Percentiles rank a stretch among this genome's conserved stretches.
These are phyloP conservation scores for Ectropis grisescens DNA, from an alignment of 1,140 invertebrate genomes.

Conservation along the genomic window DNA sequence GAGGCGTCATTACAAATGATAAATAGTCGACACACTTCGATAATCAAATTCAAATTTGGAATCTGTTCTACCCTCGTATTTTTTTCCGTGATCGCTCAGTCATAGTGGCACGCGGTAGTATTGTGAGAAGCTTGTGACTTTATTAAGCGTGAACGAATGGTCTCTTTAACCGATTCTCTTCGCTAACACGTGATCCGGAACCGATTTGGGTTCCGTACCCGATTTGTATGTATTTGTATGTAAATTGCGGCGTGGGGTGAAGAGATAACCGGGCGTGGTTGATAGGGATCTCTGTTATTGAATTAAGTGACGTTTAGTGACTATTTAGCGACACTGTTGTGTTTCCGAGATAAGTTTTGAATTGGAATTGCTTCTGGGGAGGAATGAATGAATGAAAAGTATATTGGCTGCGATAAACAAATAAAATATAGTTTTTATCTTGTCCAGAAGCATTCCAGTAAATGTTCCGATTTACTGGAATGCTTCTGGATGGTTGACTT, in stretches of 20 bases:
- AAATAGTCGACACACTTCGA: conserved; percentile 65
- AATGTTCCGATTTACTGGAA: too few species aligned
- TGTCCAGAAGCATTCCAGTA: too few species aligned
- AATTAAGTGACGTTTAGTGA: conserved; percentile 53
- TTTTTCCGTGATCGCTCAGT: conserved; percentile 25
- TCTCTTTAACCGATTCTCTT: conserved; percentile 55
- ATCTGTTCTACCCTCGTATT: conserved; percentile 57
- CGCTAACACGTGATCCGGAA: conserved; percentile 65
- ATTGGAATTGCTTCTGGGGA: too few species aligned
- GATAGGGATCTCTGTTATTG: conserved; percentile 53
- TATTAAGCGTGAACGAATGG: conserved; percentile 62
- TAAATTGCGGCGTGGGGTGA: conserved; percentile 48
- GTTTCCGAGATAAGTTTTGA: neutral
- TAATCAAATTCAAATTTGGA: conserved; percentile 71
- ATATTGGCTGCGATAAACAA: too few species aligned
- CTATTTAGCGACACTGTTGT: conserved; percentile 4
- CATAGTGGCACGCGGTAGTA: conserved; percentile 39
- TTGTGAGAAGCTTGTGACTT: conserved; percentile 63
- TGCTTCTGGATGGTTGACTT: too few species aligned
- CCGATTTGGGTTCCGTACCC: conserved; percentile 48
- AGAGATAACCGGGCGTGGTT: conserved; percentile 45
- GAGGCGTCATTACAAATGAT: conserved; percentile 62
- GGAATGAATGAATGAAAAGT: too few species aligned
- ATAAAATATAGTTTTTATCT: too few species aligned
- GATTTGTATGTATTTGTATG: conserved; percentile 66